These are phyloP conservation scores for Aphelocoma californica DNA, from an alignment of 2,797 vertebrate species.

Conservation along the genomic window DNA sequence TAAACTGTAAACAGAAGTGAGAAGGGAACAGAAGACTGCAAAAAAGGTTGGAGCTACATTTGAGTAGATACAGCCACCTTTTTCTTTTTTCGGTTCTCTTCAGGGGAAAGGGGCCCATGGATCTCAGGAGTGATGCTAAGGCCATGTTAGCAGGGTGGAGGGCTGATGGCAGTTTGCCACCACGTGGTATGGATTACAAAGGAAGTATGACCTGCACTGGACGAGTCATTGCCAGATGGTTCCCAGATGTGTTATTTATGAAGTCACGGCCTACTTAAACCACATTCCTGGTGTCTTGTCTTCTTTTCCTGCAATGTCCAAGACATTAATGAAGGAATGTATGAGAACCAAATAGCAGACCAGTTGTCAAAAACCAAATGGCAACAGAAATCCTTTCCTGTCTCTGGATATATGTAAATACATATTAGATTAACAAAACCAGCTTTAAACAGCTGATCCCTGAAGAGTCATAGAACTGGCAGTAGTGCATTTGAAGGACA, in stretches of 20 bases:
- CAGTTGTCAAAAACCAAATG: constrained; percentile 61
- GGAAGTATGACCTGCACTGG: constrained; percentile 60
- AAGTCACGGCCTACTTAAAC: constrained; percentile 66
- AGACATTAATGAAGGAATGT: constrained; percentile 66
- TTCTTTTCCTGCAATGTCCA: constrained; percentile 61
- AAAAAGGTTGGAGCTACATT: not conserved
- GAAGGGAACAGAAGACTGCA: not conserved
- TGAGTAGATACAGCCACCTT: not conserved
- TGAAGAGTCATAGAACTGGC: constrained; percentile 20
- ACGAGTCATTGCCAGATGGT: constrained; percentile 62
- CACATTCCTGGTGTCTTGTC: constrained; percentile 66
- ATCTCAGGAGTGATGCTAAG: constrained; percentile 22
- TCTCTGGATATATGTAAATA: constrained; percentile 56
- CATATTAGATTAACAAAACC: constrained; percentile 35
- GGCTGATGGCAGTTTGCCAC: constrained; percentile 62
- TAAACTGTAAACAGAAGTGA: not conserved
- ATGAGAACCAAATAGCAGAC: constrained; percentile 67
- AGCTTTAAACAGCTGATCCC: constrained; percentile 50
- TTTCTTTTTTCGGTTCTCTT: not conserved
- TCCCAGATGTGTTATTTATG: constrained; percentile 71
- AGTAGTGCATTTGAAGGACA: not conserved
- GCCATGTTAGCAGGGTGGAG: constrained; percentile 40
- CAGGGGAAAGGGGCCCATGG: not conserved
- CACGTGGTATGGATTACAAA: constrained; percentile 64
- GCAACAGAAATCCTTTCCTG: constrained; percentile 43